A percentile compares a stretch with the other conserved stretches of the same genome.
phyloP scores from a whole-genome alignment of 2,113 vertebrate species.

The Manacus vitellinus region DNA sequence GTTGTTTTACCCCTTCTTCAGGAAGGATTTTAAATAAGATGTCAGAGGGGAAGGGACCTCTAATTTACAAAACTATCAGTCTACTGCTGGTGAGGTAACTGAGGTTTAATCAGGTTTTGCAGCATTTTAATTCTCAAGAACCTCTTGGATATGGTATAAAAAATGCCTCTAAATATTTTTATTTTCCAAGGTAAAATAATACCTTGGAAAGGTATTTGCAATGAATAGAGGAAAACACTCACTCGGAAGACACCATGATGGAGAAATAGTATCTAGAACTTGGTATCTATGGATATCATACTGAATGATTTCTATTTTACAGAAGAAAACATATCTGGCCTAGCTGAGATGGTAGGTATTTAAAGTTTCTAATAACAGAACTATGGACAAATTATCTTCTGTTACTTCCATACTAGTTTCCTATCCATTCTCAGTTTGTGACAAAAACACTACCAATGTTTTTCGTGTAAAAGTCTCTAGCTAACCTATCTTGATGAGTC shows the following conservation, averaged over 20 bases:
- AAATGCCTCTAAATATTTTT: not conserved
- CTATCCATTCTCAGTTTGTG: not conserved
- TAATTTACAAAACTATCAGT: not conserved
- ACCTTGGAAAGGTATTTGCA: not conserved
- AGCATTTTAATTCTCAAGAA: not conserved
- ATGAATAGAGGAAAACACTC: not conserved
- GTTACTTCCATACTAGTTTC: not conserved
- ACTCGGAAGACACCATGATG: not conserved
- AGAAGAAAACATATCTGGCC: not conserved
- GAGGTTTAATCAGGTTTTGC: not conserved
- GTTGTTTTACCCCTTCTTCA: not conserved
- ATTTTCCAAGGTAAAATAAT: not conserved
- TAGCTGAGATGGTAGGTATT: not conserved
- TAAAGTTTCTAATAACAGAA: not conserved
- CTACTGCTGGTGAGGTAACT: not conserved
- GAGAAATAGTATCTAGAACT: not conserved
- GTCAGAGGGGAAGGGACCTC: not conserved
- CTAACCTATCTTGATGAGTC: not conserved
- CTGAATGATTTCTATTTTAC: not conserved
- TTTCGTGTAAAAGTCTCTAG: not conserved
- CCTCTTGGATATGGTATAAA: not conserved
- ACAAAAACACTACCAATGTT: not conserved
- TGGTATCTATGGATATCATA: not conserved
- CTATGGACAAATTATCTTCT: not conserved
- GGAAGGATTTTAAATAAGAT: not conserved